Evolutionary conservation across 2,888 invertebrate genomes (phyloP).

Genomic region (Imbricaverruca yamaguchii): DNA sequence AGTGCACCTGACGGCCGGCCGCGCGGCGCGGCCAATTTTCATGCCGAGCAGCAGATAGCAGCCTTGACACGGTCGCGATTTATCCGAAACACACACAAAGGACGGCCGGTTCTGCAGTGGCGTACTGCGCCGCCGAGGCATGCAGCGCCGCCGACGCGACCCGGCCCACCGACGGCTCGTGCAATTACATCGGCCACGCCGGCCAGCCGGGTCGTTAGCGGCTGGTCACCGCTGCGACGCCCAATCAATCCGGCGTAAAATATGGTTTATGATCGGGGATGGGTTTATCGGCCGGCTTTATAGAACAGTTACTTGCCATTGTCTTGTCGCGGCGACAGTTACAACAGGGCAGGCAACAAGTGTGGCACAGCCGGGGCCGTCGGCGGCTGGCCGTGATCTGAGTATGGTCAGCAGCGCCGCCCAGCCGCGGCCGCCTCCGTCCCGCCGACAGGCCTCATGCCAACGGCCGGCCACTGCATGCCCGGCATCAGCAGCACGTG

Average conservation of each 20-base stretch:
- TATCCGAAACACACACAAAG: neutral
- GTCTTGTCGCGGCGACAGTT: constrained; percentile 17
- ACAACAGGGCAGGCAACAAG: neutral
- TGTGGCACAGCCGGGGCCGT: neutral
- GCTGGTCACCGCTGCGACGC: neutral
- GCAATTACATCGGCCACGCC: neutral
- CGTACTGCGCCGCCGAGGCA: neutral
- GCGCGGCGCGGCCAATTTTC: neutral
- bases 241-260: neutral
- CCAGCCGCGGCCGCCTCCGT: too few relatives aligned
- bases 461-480: too few relatives aligned
- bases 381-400: neutral
- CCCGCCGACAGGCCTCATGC: too few relatives aligned
- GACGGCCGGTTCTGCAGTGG: neutral
- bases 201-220: neutral
- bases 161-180: neutral
- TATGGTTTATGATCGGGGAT: neutral
- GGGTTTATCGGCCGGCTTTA: neutral
- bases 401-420: too few relatives aligned
- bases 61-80: neutral
- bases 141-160: neutral
- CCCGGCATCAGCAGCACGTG: too few relatives aligned
- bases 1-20: neutral
- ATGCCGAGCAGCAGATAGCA: neutral
- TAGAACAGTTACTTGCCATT: constrained; percentile 15